Base-by-base conservation (phyloP, 92 coral and sea anemone species). In the Zoanthus gigantus region DNA sequence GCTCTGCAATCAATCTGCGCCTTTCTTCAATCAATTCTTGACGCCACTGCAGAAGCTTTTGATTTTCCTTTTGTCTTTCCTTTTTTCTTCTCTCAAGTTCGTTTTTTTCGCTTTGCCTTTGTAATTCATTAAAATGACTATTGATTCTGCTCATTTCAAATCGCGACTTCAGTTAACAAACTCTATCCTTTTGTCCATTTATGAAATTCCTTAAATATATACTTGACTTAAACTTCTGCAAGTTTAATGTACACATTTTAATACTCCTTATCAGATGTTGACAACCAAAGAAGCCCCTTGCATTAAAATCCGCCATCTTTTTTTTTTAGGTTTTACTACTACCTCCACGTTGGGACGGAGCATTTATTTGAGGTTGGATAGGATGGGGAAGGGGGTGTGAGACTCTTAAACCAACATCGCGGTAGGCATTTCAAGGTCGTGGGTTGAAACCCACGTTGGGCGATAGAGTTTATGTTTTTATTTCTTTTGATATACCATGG, bases 1-100 rank as follows among this genome's bases (percentile, higher is more conserved):
- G 87, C 16, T 89, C 83, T 12, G 93, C 86, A 29, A 93, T 88
- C 23, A 95, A 83, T 73, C 88, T 75, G 47, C 80, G 90, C 28
- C 98, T 92, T 84, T 95, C 96, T 31, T 63, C 86, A 12, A 93
- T 92, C 57, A 95, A 71, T 73, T 85, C 88, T 68, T 93, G 87
- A 44, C 98, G 94, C 80, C 92, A 87, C 66, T 91, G 91, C 42
- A 93, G 89, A 61, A 95, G 94, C 56, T 60, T 90, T 30, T 60
- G 79, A 69, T 89, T 91, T 58, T 95, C 91, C 34, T 78, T 90
- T 13, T 89, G 65, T 11, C 93, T 92, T 16, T 76, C 83, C n/a
- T 29, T 57, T 73, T 89, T 92, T 72, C 88, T 82, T 17, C 31
- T 72, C 60, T 92, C 90, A 71, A 89, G 75, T 5, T 86, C 83